phyloP scores from a whole-genome alignment of 2,113 vertebrate species.

The Pedionomus torquatus region DNA sequence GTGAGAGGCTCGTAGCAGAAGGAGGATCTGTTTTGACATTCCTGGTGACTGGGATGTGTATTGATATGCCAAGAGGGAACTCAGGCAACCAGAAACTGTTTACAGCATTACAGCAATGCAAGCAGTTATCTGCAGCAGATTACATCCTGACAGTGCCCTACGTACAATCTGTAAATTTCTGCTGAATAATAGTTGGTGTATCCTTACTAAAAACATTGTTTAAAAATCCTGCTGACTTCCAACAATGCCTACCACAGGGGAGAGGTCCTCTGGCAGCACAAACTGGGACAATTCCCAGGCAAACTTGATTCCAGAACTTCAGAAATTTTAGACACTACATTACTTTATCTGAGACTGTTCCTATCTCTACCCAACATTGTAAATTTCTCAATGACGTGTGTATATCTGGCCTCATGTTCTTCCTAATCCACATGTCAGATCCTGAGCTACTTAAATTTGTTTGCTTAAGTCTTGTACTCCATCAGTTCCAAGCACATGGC shows the following conservation, averaged over 20 bases:
- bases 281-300: neutral
- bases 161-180: neutral
- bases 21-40: neutral
- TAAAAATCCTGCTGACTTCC: neutral
- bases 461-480: neutral
- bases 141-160: neutral
- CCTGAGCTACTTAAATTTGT: neutral
- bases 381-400: neutral
- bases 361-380: neutral
- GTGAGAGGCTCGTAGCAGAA: neutral
- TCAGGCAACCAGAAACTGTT: neutral
- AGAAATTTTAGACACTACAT: neutral
- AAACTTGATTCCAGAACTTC: neutral
- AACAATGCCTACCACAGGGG: neutral
- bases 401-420: neutral
- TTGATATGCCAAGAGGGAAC: neutral
- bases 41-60: neutral
- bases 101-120: neutral
- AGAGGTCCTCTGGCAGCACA: neutral
- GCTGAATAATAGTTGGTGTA: neutral
- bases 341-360: neutral
- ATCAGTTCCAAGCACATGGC: neutral
- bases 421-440: neutral
- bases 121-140: neutral
- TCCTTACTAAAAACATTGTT: neutral